Conservation (phyloP, 2,888 invertebrate species). For the Oscheius sp. region DNA sequence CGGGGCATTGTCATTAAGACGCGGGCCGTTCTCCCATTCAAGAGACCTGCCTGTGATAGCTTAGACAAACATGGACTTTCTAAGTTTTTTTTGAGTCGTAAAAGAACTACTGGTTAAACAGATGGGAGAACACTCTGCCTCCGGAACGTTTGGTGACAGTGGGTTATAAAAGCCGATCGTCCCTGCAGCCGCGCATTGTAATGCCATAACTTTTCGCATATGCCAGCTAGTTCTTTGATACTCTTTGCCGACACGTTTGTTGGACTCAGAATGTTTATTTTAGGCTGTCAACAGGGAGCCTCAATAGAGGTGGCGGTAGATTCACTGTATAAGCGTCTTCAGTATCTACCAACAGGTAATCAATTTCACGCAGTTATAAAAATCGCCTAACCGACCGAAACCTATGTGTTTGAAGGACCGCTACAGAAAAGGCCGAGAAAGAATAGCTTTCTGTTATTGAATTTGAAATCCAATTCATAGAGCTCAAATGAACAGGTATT, state of each 20-base stretch:
- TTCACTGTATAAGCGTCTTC: too few relatives aligned
- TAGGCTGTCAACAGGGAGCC: neutral
- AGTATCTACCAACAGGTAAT: too few relatives aligned
- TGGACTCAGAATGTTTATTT: neutral
- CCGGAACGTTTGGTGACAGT: constrained; percentile 18
- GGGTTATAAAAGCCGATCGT: constrained; percentile 27
- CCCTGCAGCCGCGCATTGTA: constrained; percentile 24
- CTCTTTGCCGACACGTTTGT: constrained; percentile 24
- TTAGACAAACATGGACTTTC: constrained; percentile 12
- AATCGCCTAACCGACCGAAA: too few relatives aligned
- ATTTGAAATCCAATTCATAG: too few relatives aligned
- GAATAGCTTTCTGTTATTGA: too few relatives aligned
- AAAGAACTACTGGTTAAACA: neutral
- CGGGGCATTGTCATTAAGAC: constrained; percentile 20
- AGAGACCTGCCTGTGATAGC: constrained; percentile 17
- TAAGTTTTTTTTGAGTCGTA: neutral
- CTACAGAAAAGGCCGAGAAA: too few relatives aligned
- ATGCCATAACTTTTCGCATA: constrained; percentile 35
- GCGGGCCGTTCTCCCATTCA: constrained; percentile 8
- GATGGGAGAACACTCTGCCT: neutral
- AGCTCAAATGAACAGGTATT: too few relatives aligned
- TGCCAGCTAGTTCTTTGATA: constrained; percentile 29
- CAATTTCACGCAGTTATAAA: too few relatives aligned
- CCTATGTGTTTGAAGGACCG: too few relatives aligned
- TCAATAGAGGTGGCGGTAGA: too few relatives aligned